phyloP scores from a whole-genome alignment of 2,113 vertebrate species.

The Delphinapterus leucas region DNA sequence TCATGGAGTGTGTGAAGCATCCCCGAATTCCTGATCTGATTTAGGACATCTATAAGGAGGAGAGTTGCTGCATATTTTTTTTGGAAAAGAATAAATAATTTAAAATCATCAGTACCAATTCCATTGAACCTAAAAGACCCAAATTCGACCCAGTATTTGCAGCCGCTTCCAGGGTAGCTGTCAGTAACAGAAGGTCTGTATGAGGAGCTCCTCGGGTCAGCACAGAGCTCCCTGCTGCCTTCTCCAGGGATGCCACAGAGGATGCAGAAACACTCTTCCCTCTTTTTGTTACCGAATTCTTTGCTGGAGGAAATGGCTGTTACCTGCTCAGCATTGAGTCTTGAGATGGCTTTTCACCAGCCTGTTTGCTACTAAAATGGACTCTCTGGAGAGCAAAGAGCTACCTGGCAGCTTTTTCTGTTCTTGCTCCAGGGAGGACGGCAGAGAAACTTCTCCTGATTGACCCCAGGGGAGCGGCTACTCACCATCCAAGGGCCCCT shows the following conservation, averaged over 20 bases:
- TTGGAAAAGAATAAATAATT: neutral
- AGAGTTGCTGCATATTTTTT: neutral
- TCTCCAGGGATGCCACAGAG: neutral
- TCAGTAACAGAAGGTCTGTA: rapidly evolving
- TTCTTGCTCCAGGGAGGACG: neutral
- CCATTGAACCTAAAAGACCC: neutral
- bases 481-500: neutral
- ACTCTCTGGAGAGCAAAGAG: neutral
- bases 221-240: neutral
- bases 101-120: neutral
- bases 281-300: neutral
- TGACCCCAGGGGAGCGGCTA: neutral
- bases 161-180: neutral
- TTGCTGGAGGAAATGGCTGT: neutral
- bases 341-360: neutral
- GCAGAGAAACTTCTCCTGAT: neutral
- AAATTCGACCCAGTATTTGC: neutral
- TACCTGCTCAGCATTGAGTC: neutral
- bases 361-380: neutral
- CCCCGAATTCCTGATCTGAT: neutral
- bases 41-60: neutral
- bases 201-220: neutral
- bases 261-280: neutral
- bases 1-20: too few relatives aligned
- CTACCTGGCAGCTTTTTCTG: neutral